phyloP scores from a whole-genome alignment of 2,797 vertebrate species.

The Distichodus sexfasciatus region DNA sequence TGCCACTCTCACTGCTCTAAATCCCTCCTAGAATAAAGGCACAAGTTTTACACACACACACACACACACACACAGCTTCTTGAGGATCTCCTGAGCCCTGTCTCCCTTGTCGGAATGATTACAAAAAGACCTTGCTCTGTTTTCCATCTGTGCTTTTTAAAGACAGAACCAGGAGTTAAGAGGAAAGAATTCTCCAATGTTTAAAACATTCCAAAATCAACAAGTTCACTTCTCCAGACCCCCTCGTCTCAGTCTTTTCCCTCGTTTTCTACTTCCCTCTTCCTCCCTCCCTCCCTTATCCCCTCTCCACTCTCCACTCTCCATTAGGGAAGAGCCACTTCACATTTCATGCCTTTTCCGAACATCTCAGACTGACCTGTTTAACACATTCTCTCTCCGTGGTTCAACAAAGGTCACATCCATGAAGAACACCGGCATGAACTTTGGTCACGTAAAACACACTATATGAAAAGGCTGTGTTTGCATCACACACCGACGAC shows the following conservation, averaged over 20 bases:
- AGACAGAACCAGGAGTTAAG: slow-evolving; percentile 17
- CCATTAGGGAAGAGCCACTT: slow-evolving; percentile 4
- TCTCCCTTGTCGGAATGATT: slow-evolving; percentile 12
- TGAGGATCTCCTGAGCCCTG: not conserved
- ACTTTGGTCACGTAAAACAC: slow-evolving; percentile 69
- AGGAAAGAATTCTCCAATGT: slow-evolving; percentile 39
- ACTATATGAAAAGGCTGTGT: no score
- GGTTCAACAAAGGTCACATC: slow-evolving; percentile 11
- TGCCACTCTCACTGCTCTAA: slow-evolving; percentile 68
- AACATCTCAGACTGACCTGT: slow-evolving; percentile 26
- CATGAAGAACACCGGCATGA: slow-evolving; percentile 63
- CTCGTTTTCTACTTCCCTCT: not conserved
- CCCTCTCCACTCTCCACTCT: not conserved
- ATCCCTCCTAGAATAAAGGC: slow-evolving; percentile 36
- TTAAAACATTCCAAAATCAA: slow-evolving; percentile 40
- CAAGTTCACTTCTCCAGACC: slow-evolving; percentile 18
- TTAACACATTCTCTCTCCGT: slow-evolving; percentile 32
- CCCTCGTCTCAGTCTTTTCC: not conserved
- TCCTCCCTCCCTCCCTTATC: not conserved
- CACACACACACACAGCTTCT: slow-evolving; percentile 29
- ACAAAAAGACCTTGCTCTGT: slow-evolving; percentile 25
- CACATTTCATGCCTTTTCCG: slow-evolving; percentile 3
- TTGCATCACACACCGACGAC: no score
- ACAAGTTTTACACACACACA: slow-evolving; percentile 18
- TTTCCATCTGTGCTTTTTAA: slow-evolving; percentile 56